These are phyloP conservation scores for Pungitius pungitius DNA, from an alignment of 2,113 vertebrate species.

Conservation along the genomic window DNA sequence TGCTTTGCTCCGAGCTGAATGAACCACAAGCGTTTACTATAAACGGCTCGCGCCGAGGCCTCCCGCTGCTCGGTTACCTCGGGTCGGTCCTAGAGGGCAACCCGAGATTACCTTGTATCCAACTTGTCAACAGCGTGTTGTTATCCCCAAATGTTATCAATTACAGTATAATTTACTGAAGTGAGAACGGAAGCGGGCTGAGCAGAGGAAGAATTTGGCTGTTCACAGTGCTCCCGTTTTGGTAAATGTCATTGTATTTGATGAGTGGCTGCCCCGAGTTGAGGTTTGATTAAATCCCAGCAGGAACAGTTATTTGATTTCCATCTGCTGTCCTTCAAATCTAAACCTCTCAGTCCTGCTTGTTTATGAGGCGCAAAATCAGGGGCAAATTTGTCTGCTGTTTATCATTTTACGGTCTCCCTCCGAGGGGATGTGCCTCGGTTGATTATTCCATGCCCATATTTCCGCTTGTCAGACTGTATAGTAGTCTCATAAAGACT, in stretches of 20 bases:
- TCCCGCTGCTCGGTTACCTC: constrained; percentile 14
- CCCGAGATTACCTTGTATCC: constrained; percentile 56
- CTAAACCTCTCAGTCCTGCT: constrained; percentile 39
- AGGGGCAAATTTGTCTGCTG: neutral
- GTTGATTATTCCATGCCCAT: constrained; percentile 11
- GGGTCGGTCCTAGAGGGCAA: constrained; percentile 10
- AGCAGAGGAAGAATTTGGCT: constrained; percentile 9
- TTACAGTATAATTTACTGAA: constrained; percentile 28
- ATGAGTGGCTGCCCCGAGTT: constrained; percentile 30
- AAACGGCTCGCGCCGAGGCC: neutral
- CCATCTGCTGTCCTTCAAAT: neutral
- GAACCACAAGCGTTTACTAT: constrained; percentile 14
- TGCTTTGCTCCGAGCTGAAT: constrained; percentile 11
- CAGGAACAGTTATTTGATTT: constrained; percentile 35
- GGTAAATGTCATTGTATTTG: constrained; percentile 28
- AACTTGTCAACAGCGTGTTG: constrained; percentile 49
- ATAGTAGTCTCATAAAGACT: constrained; percentile 16
- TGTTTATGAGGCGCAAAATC: constrained; percentile 19
- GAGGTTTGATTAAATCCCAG: constrained; percentile 42
- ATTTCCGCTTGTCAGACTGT: neutral
- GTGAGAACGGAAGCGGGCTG: constrained; percentile 22
- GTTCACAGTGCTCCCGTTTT: constrained; percentile 14
- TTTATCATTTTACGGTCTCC: neutral
- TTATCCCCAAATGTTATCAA: constrained; percentile 37
- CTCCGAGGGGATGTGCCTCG: constrained; percentile 18